Percentiles rank a stretch among this genome's conserved stretches.
Evolutionary conservation across 2,113 vertebrate genomes (phyloP).

Genomic region (Dasyprocta punctata): DNA sequence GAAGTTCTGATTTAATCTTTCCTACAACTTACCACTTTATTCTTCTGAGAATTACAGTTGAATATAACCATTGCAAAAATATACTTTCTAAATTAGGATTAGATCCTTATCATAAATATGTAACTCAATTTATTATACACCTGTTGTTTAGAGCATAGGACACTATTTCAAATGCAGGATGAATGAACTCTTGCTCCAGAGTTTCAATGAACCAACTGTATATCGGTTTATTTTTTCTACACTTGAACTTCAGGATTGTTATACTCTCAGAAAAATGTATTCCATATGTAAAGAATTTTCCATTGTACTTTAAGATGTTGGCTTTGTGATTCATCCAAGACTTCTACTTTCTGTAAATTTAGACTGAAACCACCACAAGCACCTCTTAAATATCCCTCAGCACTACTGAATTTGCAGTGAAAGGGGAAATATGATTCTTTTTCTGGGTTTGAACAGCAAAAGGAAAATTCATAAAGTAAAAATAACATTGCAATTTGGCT

Average conservation of each 20-base stretch:
- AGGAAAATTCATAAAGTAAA: conserved; percentile 53
- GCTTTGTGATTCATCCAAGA: conserved; percentile 55
- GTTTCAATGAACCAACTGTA: not conserved
- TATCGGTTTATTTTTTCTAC: not conserved
- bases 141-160: not conserved
- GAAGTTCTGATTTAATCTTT: not conserved
- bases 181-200: not conserved
- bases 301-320: conserved; percentile 37
- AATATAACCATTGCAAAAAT: not conserved
- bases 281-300: conserved; percentile 59
- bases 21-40: not conserved
- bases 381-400: conserved; percentile 44
- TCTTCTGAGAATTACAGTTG: not conserved
- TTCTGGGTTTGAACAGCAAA: conserved; percentile 38
- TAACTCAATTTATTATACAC: not conserved
- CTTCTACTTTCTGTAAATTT: conserved; percentile 58
- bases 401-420: conserved; percentile 42
- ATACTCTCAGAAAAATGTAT: conserved; percentile 32
- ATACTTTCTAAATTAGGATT: conserved; percentile 16
- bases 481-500: conserved; percentile 15
- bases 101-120: conserved; percentile 12
- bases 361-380: conserved; percentile 46
- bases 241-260: not conserved
- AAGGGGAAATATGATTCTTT: conserved; percentile 55
- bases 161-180: conserved; percentile 31